Conservation (phyloP, 2,888 invertebrate genomes). For the Dasysyrphus tricinctus region DNA sequence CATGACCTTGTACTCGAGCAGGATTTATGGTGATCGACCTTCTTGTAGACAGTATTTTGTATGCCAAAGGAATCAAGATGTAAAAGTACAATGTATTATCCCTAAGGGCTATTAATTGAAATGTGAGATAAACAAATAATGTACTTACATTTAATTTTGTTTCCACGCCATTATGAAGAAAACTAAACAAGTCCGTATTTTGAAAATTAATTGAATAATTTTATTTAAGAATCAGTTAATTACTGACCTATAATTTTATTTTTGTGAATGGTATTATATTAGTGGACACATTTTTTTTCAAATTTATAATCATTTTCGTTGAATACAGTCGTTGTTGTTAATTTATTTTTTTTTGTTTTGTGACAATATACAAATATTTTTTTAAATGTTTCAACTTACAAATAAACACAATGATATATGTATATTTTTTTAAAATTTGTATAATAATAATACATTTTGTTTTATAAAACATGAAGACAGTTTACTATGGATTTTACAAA, state of each 20-base stretch:
- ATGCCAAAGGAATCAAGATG: no score
- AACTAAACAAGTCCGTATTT: not conserved
- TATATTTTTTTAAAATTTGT: conserved; percentile 9
- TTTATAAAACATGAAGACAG: conserved; percentile 52
- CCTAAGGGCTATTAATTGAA: no score
- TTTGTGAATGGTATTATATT: conserved; percentile 8
- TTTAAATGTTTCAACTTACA: conserved; percentile 39
- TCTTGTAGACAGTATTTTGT: no score
- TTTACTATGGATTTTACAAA: conserved; percentile 31
- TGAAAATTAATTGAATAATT: conserved; percentile 63
- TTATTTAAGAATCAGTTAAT: conserved; percentile 46
- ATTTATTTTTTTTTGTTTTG: conserved; percentile 30
- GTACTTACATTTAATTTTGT: not conserved
- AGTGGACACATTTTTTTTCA: conserved; percentile 61
- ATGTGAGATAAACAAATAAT: no score
- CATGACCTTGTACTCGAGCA: no score
- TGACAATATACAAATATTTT: conserved; percentile 39
- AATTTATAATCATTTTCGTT: conserved; percentile 52
- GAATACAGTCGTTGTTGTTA: conserved; percentile 57
- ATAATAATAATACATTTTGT: conserved; percentile 27
- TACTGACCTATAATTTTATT: conserved; percentile 11
- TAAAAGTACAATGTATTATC: no score
- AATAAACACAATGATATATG: conserved; percentile 5
- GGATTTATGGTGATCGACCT: no score
- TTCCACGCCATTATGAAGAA: not conserved